phyloP scores from a whole-genome alignment of 35 echinoderm and acorn worm genomes.

The Acanthaster planci region DNA sequence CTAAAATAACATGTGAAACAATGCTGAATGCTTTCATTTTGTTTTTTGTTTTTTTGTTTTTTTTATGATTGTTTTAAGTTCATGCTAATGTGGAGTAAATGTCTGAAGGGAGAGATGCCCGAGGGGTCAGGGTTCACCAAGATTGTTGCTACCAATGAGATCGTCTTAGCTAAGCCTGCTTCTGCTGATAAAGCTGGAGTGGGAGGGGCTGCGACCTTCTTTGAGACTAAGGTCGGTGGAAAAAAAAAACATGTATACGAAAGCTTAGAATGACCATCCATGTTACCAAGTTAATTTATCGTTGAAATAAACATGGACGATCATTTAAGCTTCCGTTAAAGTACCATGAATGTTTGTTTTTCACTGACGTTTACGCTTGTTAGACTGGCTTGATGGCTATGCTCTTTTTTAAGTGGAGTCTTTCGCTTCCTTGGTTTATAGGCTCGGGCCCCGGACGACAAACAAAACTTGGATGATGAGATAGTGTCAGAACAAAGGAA shows the following conservation, averaged over 20 bases:
- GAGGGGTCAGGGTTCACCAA: constrained; percentile 75
- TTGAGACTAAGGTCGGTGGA: constrained; percentile 21
- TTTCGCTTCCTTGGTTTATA: constrained; percentile 1
- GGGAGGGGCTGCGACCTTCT: constrained; percentile 43
- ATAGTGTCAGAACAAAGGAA: constrained; percentile 61
- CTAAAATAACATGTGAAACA: no score
- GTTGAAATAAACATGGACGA: no score
- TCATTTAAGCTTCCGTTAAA: no score
- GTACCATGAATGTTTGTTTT: no score
- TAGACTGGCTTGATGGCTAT: no score
- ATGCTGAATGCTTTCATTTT: no score
- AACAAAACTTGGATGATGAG: constrained; percentile 64
- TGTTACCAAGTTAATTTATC: no score
- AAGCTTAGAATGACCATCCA: no score
- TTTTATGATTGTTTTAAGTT: constrained; percentile 39
- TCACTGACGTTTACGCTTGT: no score
- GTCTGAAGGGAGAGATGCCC: constrained; percentile 63
- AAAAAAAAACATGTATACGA: no score
- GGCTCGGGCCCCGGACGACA: constrained; percentile 33
- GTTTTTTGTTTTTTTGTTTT: no score
- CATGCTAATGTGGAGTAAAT: constrained; percentile 78
- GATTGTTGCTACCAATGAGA: constrained; percentile 59
- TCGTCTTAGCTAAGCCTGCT: constrained; percentile 40
- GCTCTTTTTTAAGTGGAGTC: neutral
- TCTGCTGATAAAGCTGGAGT: constrained; percentile 28